phyloP scores from a whole-genome alignment of 30 jellyfish, hydroid and myxozoan species.

The Sanderia malayensis region DNA sequence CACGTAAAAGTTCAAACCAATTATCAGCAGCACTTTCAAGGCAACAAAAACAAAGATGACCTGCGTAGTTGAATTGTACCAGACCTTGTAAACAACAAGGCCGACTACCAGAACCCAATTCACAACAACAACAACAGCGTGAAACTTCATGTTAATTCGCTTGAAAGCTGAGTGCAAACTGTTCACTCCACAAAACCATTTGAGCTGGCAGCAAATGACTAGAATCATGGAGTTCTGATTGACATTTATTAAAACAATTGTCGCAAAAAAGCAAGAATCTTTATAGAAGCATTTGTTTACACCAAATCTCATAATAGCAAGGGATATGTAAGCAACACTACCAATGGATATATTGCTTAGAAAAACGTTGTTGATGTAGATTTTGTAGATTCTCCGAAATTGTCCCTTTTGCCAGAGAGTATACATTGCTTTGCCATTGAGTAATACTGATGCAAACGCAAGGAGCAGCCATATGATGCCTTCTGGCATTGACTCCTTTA shows the following conservation, averaged over 20 bases:
- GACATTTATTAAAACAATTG: slow-evolving; percentile 16
- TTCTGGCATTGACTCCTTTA: neutral
- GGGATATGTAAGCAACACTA: slow-evolving; percentile 17
- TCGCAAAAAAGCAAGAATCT: slow-evolving; percentile 28
- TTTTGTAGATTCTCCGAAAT: slow-evolving; percentile 11
- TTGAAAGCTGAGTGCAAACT: neutral
- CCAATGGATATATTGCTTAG: slow-evolving; percentile 43
- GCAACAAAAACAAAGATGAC: slow-evolving; percentile 14
- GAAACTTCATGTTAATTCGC: neutral
- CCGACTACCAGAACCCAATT: slow-evolving; percentile 39
- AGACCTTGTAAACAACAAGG: slow-evolving; percentile 12
- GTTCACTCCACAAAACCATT: neutral
- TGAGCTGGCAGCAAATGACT: slow-evolving; percentile 20
- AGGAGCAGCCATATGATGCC: slow-evolving; percentile 31
- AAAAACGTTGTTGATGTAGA: slow-evolving; percentile 43
- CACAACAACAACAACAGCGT: slow-evolving; percentile 16
- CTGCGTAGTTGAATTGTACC: neutral
- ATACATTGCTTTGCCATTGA: slow-evolving; percentile 27
- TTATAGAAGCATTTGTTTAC: slow-evolving; percentile 7
- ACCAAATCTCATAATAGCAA: slow-evolving; percentile 15
- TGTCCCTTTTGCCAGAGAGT: slow-evolving; percentile 9
- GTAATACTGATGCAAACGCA: slow-evolving; percentile 19
- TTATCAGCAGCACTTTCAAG: slow-evolving; percentile 15
- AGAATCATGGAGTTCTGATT: slow-evolving; percentile 48
- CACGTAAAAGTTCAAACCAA: slow-evolving; percentile 16